These are phyloP conservation scores for Ceratitis capitata DNA, from an alignment of 1,140 invertebrate species.

Conservation along the genomic window DNA sequence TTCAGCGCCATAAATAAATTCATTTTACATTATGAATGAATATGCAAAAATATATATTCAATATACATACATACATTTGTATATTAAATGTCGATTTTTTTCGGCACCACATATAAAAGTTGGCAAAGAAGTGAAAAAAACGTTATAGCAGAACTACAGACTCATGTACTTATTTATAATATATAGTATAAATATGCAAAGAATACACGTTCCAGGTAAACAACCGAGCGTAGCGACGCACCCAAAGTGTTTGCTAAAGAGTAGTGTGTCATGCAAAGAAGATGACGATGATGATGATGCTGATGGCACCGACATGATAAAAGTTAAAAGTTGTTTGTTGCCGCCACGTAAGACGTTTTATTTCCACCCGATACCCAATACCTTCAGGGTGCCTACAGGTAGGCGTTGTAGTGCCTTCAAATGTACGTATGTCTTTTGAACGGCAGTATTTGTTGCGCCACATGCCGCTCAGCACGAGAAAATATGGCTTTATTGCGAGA, in stretches of 20 bases:
- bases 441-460: no score
- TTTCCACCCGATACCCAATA: not conserved
- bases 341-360: not conserved
- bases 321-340: not conserved
- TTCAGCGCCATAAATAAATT: not conserved
- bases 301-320: not conserved
- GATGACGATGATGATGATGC: no score
- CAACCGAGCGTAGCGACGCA: no score
- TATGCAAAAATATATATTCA: no score
- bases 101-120: no score
- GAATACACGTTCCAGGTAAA: not conserved
- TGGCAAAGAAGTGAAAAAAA: not conserved
- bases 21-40: not conserved
- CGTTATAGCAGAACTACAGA: not conserved
- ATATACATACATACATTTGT: no score
- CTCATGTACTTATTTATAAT: not conserved
- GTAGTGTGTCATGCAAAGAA: not conserved
- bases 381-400: not conserved
- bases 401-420: no score
- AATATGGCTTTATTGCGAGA: no score
- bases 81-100: no score
- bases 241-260: not conserved
- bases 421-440: no score
- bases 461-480: no score
- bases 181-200: not conserved